phyloP scores from a whole-genome alignment of 2,113 vertebrate species.

The Elaphurus davidianus region DNA sequence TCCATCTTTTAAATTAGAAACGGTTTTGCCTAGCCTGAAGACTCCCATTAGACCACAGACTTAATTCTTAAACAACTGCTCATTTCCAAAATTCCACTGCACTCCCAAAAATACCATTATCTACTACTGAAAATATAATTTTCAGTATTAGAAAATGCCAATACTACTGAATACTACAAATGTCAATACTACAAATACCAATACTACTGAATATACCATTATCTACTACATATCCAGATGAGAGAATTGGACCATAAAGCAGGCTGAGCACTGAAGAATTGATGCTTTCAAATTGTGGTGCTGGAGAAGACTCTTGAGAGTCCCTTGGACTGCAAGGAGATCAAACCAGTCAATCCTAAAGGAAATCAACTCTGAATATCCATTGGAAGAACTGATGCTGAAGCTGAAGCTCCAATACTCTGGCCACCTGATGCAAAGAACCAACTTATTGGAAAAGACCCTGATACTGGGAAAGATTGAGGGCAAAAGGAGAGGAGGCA shows the following conservation, averaged over 20 bases:
- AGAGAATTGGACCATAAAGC: not conserved
- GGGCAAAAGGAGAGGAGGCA: not conserved
- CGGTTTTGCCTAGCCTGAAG: not conserved
- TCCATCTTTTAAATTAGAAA: not conserved
- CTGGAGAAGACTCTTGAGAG: not conserved
- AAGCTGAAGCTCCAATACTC: not conserved
- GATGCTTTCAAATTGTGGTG: not conserved
- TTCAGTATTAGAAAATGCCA: not conserved
- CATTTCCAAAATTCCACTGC: not conserved
- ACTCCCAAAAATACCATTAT: not conserved
- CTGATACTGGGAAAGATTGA: not conserved
- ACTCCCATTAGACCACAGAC: not conserved
- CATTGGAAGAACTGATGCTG: not conserved
- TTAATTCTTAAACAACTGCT: not conserved
- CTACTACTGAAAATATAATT: not conserved
- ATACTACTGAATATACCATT: not conserved
- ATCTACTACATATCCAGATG: not conserved
- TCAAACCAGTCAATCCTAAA: not conserved
- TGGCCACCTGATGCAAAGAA: not conserved
- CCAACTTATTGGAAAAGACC: not conserved
- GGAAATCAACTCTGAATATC: not conserved
- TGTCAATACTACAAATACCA: not conserved
- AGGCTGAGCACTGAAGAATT: not conserved
- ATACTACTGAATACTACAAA: not conserved
- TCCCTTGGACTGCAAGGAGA: not conserved